Conservation (phyloP, 2,797 vertebrate species). For the Myotis planiceps region DNA sequence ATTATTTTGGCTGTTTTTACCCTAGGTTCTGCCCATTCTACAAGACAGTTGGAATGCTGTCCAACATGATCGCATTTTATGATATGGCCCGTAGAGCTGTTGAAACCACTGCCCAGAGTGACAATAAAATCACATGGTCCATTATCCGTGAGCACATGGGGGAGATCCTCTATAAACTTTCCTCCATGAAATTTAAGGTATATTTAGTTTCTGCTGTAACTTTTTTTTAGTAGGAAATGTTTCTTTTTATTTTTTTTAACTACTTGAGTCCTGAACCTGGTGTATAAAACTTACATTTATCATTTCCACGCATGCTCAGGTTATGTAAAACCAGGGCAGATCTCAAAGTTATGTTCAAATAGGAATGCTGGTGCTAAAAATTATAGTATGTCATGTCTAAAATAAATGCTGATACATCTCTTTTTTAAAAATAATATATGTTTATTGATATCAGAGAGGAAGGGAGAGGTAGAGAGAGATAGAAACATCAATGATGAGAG, state of each 20-base stretch:
- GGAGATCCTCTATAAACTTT: slow-evolving; percentile 95
- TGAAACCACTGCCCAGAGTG: slow-evolving; percentile 96
- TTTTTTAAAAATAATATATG: too few relatives aligned
- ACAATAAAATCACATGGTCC: slow-evolving; percentile 97
- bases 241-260: neutral
- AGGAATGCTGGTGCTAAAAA: slow-evolving; percentile 33
- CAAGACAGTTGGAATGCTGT: slow-evolving; percentile 98
- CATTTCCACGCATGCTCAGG: neutral
- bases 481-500: too few relatives aligned
- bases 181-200: slow-evolving; percentile 99
- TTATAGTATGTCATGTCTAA: slow-evolving; percentile 51
- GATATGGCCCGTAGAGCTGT: slow-evolving; percentile 98
- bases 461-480: too few relatives aligned
- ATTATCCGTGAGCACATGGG: slow-evolving; percentile 97
- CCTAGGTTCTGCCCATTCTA: slow-evolving; percentile 98
- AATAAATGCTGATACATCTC: slow-evolving; percentile 27
- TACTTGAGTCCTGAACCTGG: neutral
- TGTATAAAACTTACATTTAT: neutral
- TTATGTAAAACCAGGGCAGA: slow-evolving; percentile 18
- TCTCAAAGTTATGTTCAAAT: neutral
- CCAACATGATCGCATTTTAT: slow-evolving; percentile 98
- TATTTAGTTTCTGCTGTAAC: neutral
- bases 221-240: neutral
- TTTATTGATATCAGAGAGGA: too few relatives aligned
- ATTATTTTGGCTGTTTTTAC: slow-evolving; percentile 49